phyloP scores from a whole-genome alignment of 2,888 invertebrate species.

The Himalopsyche japonica region DNA sequence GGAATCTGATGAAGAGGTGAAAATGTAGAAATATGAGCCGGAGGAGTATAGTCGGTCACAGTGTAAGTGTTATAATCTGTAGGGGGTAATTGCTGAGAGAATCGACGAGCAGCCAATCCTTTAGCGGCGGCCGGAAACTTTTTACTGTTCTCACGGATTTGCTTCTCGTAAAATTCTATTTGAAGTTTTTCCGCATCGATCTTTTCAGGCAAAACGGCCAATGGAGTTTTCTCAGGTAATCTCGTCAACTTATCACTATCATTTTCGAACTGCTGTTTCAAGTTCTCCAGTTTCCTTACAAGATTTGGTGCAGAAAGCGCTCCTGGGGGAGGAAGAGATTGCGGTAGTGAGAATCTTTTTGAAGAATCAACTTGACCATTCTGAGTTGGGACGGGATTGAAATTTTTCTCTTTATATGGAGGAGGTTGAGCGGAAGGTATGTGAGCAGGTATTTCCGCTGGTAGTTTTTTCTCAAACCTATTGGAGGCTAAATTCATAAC shows the following conservation, averaged over 20 bases:
- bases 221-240: not conserved
- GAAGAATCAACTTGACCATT: conserved; percentile 13
- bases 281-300: conserved; percentile 47
- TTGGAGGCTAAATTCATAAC: conserved; percentile 58
- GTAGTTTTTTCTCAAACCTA: conserved; percentile 55
- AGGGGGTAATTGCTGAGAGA: conserved; percentile 33
- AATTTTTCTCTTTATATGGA: conserved; percentile 42
- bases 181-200: conserved; percentile 55
- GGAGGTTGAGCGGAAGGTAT: conserved; percentile 7
- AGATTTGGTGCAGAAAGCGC: conserved; percentile 55
- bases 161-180: conserved; percentile 58
- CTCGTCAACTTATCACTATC: conserved; percentile 1
- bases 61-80: conserved; percentile 47
- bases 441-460: not conserved
- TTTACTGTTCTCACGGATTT: conserved; percentile 51
- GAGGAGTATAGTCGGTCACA: conserved; percentile 57
- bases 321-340: conserved; percentile 42
- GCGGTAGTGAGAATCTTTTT: conserved; percentile 36
- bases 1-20: conserved; percentile 57
- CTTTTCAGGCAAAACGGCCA: conserved; percentile 43
- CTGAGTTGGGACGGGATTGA: conserved; percentile 27
- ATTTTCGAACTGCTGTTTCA: conserved; percentile 39
- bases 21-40: conserved; percentile 50
- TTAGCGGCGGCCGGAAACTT: conserved; percentile 17
- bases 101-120: conserved; percentile 26